Percentiles rank a stretch among this genome's conserved stretches.
phyloP scores from a whole-genome alignment of 2,113 vertebrate species.

The Triplophysa dalaica region DNA sequence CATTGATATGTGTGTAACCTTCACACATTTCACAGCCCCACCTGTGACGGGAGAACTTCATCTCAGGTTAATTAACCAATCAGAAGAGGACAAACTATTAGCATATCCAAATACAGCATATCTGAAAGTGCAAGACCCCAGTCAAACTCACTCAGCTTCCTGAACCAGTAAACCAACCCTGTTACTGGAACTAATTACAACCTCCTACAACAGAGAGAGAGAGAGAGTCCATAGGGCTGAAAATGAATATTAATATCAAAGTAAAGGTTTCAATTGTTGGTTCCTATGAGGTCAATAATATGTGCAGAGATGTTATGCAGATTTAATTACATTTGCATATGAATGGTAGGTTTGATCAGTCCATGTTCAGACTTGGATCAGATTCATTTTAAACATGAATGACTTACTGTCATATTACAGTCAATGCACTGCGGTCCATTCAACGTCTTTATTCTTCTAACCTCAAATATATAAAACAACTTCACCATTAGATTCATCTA shows the following conservation, averaged over 20 bases:
- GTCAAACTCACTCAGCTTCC: conserved; percentile 74
- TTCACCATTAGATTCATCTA: conserved; percentile 13
- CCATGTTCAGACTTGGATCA: conserved; percentile 39
- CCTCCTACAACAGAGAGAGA: conserved; percentile 48
- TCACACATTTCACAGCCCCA: conserved; percentile 63
- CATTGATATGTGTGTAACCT: conserved; percentile 33
- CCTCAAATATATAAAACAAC: conserved; percentile 27
- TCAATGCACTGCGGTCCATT: conserved; percentile 1
- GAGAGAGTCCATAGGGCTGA: conserved; percentile 17
- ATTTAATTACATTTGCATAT: conserved; percentile 57
- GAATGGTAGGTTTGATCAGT: conserved; percentile 44
- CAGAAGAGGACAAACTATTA: conserved; percentile 73
- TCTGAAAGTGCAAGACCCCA: conserved; percentile 68
- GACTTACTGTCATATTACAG: conserved; percentile 37
- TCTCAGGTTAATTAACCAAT: conserved; percentile 81
- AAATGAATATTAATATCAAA: conserved; percentile 36
- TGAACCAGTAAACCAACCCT: conserved; percentile 73
- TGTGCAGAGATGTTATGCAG: conserved; percentile 36
- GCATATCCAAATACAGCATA: conserved; percentile 76
- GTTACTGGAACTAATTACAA: conserved; percentile 72
- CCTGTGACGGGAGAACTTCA: conserved; percentile 65
- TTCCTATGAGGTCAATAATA: conserved; percentile 46
- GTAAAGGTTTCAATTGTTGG: conserved; percentile 31
- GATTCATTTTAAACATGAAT: conserved; percentile 37
- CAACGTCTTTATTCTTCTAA: conserved; percentile 18